Conservation (phyloP, 2,797 vertebrate species). For the Sitta carolinensis region DNA sequence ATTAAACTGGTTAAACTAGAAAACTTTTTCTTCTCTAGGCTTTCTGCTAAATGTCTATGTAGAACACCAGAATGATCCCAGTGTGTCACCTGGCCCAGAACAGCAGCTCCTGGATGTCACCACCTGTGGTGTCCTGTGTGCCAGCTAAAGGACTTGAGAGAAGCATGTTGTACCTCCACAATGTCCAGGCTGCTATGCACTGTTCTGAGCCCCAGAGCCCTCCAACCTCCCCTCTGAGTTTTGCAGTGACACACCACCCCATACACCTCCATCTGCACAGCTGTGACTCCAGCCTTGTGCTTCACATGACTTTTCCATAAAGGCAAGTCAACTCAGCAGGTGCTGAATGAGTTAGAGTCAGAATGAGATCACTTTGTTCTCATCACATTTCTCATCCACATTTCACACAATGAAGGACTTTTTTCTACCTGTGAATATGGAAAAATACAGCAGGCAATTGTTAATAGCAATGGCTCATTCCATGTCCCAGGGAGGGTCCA, state of each 20-base stretch:
- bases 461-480: neutral
- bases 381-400: neutral
- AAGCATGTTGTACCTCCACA: neutral
- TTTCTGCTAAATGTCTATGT: neutral
- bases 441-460: neutral
- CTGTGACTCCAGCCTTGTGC: neutral
- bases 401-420: neutral
- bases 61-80: neutral
- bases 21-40: neutral
- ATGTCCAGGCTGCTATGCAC: neutral
- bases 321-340: neutral
- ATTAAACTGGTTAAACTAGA: neutral
- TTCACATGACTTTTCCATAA: neutral
- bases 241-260: neutral
- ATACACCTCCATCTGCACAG: neutral
- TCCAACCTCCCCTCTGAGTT: neutral
- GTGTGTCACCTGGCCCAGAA: accelerated
- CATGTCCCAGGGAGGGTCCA: neutral
- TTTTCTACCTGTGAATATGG: neutral
- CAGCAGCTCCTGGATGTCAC: neutral
- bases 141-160: neutral
- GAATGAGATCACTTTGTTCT: neutral
- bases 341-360: neutral
- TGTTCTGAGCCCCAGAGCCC: neutral
- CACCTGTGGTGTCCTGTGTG: neutral